Evolutionary conservation across 2,113 vertebrate species (phyloP), one percentile per base, ranked within the genome.

Genomic region (Aldabrachelys gigantea): DNA sequence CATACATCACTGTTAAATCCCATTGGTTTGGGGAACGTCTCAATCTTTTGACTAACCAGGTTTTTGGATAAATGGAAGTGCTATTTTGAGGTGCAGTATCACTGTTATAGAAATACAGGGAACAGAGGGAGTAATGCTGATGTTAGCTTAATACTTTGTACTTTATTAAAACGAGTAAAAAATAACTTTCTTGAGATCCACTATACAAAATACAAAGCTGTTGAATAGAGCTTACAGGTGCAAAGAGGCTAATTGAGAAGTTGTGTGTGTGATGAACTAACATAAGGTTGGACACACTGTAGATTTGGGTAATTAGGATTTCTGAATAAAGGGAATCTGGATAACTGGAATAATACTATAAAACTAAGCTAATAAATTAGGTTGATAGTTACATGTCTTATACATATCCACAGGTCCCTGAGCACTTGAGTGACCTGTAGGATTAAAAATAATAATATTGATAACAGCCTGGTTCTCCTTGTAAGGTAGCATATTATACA

Each of bases 401-500:
- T 0, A 24, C 50, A 31, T 56, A 69, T 8, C 41, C 89, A 50
- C 8, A 41, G 5, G 2, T 31, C 19, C 91, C 35, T 88, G 78
- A 91, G 44, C 35, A n/a, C 35, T 21, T 69, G n/a, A 53, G 69
- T 52, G 84, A 81, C 38, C 35, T 75, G 44, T 47, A 80, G 41
- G 54, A 12, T 25, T 75, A 82, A 7, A 29, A 35, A 82, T 1
- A 88, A 52, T 65, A 65, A 6, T 75, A 6, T 21, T 12, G 52
- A 69, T 80, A 21, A 35, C 27, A 69, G 65, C 38, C 6, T 82
- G 53, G 53, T 54, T 22, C 53, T 89, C 50, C 85, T 57, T 12
- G 65, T 81, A 49, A 49, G 50, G 82, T 91, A 56, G 0, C 2
- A 19, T 57, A 59, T 78, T 29, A 47, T 0, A 0, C 21, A n/a